Base-by-base conservation (phyloP, 2,888 invertebrate species). In the Mythimna loreyi region DNA sequence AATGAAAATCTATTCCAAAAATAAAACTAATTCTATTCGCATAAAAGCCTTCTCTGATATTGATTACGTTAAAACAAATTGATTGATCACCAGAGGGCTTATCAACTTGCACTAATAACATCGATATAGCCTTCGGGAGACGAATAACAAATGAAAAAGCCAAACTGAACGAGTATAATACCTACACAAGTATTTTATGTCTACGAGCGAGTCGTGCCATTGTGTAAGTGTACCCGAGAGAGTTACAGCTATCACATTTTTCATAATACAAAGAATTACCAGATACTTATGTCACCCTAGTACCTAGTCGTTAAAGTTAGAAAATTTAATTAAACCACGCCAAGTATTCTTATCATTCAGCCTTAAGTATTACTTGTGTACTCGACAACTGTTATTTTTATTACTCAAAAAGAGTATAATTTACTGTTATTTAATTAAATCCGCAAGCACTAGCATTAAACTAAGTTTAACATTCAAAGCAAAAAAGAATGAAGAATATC, bases 121-220 rank as follows among this genome's bases (percentile, higher is more conserved):
- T 72, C 67, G 62, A 76, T 55, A 36, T 45, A 67, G 55, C 67
- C 65, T 53, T 58, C 28, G 67, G 60, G 70, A 70, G 66, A 53
- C 30, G 63, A 70, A 66, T 68, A 76, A 72, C 67, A 68, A 75
- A 76, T 70, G 52, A 63, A 72, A 75, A 79, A 56, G 50, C 30
- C 56, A 47, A 63, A 66, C 43, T 49, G 30, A 53, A 9, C 30
- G 52, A 67, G 61, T 70, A 63, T n/a, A 75, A 69, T 67, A 53
- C n/a, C n/a, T n/a, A n/a, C n/a, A n/a, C 50, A 49, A 60, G 30
- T 61, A 66, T 62, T 52, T 50, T 53, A 53, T 64, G 50, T 68
- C 52, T 68, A 59, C 28, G 58, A 19, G 9, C 23, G 56, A 47
- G 53, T 55, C 45, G 11, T 71, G 47, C 50, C 30, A 67, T 57